These are phyloP conservation scores for Daubentonia madagascariensis DNA, from an alignment of 2,113 vertebrate genomes.

Conservation along the genomic window DNA sequence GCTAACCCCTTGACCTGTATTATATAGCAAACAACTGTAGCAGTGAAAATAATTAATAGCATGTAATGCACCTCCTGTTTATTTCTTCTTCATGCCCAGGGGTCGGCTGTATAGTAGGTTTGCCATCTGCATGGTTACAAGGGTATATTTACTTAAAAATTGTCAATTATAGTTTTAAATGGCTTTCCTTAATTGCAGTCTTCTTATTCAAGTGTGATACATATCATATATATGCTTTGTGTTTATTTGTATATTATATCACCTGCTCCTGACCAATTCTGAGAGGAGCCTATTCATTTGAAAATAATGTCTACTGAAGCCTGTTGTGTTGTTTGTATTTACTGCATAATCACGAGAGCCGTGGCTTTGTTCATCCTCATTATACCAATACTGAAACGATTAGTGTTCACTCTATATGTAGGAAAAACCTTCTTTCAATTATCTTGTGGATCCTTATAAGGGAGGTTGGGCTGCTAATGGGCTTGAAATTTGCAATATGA, in stretches of 20 bases:
- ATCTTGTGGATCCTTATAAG: conserved; percentile 26
- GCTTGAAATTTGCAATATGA: background rate
- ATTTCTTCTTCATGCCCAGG: conserved; percentile 79
- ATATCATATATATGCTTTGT: conserved; percentile 48
- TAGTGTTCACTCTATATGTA: conserved; percentile 34
- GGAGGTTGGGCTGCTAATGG: background rate
- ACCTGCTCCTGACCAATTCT: conserved; percentile 56
- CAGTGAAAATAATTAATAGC: conserved; percentile 87
- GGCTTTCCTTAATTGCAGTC: conserved; percentile 78
- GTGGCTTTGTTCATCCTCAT: conserved; percentile 58
- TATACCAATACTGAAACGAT: conserved; percentile 56
- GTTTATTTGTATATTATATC: conserved; percentile 60
- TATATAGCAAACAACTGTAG: conserved; percentile 85
- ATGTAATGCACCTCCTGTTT: conserved; percentile 85
- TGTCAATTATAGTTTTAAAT: conserved; percentile 83
- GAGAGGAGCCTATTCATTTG: conserved; percentile 50
- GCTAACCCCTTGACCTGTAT: conserved; percentile 84
- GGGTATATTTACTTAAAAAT: conserved; percentile 86
- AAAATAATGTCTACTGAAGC: conserved; percentile 57
- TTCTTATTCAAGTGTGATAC: conserved; percentile 68
- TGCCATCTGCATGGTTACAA: conserved; percentile 84
- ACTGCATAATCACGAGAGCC: conserved; percentile 37
- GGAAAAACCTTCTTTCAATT: conserved; percentile 52
- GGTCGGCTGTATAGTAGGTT: conserved; percentile 75
- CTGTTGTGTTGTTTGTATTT: conserved; percentile 69